phyloP scores from a whole-genome alignment of 1,140 invertebrate genomes.

The Papilio polyxenes region DNA sequence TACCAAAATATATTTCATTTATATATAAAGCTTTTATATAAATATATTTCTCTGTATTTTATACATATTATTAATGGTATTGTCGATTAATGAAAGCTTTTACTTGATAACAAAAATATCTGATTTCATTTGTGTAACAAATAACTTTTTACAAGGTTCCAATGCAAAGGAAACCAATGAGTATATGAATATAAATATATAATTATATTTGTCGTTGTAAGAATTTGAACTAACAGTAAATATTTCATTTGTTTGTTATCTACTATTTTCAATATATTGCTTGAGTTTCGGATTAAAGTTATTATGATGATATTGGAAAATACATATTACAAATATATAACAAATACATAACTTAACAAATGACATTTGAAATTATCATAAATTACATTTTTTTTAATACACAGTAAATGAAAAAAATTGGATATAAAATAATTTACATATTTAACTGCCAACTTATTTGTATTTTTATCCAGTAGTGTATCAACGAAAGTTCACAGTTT shows the following conservation, averaged over 20 bases:
- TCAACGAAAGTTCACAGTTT: neutral
- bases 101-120: neutral
- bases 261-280: neutral
- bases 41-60: conserved; percentile 16
- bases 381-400: neutral
- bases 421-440: neutral
- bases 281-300: neutral
- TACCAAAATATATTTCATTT: conserved; percentile 13
- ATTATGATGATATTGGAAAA: neutral
- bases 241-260: neutral
- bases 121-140: neutral
- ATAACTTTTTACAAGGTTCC: neutral
- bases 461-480: neutral
- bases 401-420: too few species aligned
- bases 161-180: neutral
- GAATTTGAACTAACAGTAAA: neutral
- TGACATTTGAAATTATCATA: neutral
- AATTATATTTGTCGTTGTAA: neutral
- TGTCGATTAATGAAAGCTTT: neutral
- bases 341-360: neutral
- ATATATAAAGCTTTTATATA: conserved; percentile 9
- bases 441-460: neutral
- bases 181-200: neutral
- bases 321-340: neutral
- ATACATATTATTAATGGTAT: neutral